Evolutionary conservation across 2,888 invertebrate species (phyloP), one percentile per base, ranked within the genome.

Genomic region (Chesias legatella): DNA sequence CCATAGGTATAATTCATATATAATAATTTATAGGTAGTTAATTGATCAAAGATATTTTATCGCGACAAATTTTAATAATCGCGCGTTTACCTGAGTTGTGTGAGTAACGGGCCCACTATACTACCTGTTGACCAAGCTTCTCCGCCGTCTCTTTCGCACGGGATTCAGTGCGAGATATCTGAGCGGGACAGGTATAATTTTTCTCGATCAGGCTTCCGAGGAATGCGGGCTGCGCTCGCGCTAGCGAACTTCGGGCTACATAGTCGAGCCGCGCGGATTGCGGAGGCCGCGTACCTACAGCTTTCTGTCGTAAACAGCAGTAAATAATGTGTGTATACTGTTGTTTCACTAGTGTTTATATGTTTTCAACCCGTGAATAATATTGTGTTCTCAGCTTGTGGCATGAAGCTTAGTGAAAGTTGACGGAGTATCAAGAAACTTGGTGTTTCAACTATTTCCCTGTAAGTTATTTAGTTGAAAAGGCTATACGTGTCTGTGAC

Each of bases 181-280:
- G 74, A 83, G 58, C 44, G 81, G 70, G 82, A 83, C 26, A 50
- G 61, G 50, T 57, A 63, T 63, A 58, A 44, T 66, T 62, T 69
- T 73, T 72, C 72, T 78, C 67, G 67, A 69, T 71, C 67, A 73
- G 65, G 13, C 70, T 67, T 66, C 71, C 67, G 67, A 76, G 86
- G 86, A 86, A 86, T 86, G 86, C 78, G 83, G 84, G 70, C 65
- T 72, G 79, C 82, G 79, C 58, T 70, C 73, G 79, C 83, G 78
- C 82, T 74, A 76, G 58, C 73, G 67, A 67, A 63, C 68, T 61
- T 63, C 64, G 58, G 25, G 44, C 40, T 78, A 81, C 81, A 79
- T 78, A 79, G 40, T 76, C 67, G 66, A 77, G 73, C 71, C 67
- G 73, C 73, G 73, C 69, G 63, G 63, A 64, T 63, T 63, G 73